A percentile compares a stretch with the other conserved stretches of the same genome.
These are phyloP conservation scores for Erythrocercus mccallii DNA, from an alignment of 2,113 vertebrate genomes.

Conservation along the genomic window DNA sequence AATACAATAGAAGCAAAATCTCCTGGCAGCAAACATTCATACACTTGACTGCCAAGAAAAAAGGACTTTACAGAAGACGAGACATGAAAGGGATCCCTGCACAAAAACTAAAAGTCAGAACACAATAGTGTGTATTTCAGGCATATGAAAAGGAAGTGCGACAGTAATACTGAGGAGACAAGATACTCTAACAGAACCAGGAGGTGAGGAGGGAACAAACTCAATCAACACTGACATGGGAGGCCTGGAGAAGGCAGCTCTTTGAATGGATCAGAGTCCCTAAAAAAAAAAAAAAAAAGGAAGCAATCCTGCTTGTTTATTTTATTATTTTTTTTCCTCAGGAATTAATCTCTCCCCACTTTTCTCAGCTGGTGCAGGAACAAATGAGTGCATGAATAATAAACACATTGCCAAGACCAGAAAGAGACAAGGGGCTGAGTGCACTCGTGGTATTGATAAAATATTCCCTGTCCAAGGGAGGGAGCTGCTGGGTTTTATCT, in stretches of 20 bases:
- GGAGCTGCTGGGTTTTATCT: neutral
- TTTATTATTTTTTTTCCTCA: neutral
- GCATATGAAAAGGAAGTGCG: constrained; percentile 69
- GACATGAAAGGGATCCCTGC: constrained; percentile 75
- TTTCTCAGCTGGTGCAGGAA: constrained; percentile 59
- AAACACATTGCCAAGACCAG: constrained; percentile 24
- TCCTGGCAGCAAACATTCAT: constrained; percentile 73
- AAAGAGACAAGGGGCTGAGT: neutral
- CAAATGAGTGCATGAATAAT: constrained; percentile 60
- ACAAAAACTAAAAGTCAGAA: constrained; percentile 74
- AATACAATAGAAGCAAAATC: constrained; percentile 73
- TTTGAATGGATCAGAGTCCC: constrained; percentile 52
- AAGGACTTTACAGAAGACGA: constrained; percentile 72
- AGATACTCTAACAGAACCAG: constrained; percentile 57
- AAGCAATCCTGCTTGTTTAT: constrained; percentile 8
- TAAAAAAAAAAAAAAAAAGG: neutral
- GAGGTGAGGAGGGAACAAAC: constrained; percentile 59
- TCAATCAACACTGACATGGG: constrained; percentile 62
- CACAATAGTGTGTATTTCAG: constrained; percentile 79
- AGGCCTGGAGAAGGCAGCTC: constrained; percentile 21
- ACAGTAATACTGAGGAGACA: constrained; percentile 71
- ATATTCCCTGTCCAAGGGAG: neutral
- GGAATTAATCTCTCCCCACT: constrained; percentile 67
- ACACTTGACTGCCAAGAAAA: constrained; percentile 76
- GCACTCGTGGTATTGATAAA: neutral